phyloP scores from a whole-genome alignment of 1,140 invertebrate species.

The Coptotermes formosanus region DNA sequence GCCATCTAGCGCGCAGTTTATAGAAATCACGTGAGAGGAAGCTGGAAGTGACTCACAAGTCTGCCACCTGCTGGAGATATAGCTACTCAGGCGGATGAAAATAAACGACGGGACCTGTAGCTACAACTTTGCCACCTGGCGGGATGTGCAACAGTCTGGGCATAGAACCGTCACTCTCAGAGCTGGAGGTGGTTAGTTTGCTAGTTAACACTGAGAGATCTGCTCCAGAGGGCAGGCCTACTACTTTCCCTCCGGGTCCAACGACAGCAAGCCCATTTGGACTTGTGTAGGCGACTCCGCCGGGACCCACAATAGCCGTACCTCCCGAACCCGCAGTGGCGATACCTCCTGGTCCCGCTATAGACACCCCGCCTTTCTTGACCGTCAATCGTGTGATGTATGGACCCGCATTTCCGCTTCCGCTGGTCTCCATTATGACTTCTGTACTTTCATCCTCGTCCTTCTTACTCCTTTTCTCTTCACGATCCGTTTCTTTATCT shows the following conservation, averaged over 20 bases:
- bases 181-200: constrained; percentile 35
- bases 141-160: constrained; percentile 39
- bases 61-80: not conserved
- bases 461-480: not conserved
- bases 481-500: not conserved
- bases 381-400: constrained; percentile 62
- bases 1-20: not conserved
- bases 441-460: not conserved
- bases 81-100: constrained; percentile 48
- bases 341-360: constrained; percentile 70
- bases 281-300: constrained; percentile 67
- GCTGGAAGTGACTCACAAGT: not conserved
- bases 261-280: constrained; percentile 66
- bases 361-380: constrained; percentile 67
- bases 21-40: not conserved
- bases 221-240: constrained; percentile 6
- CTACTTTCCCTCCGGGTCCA: constrained; percentile 54
- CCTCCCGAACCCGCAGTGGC: constrained; percentile 70
- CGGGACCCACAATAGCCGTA: constrained; percentile 70
- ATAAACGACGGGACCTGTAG: constrained; percentile 66
- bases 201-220: not conserved
- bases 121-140: constrained; percentile 61
- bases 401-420: constrained; percentile 49
- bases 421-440: constrained; percentile 12
- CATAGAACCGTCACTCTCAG: constrained; percentile 39